These are phyloP conservation scores for Bolinopsis microptera DNA, from an alignment of 37 sponge, comb jelly and placozoan genomes.

Conservation along the genomic window DNA sequence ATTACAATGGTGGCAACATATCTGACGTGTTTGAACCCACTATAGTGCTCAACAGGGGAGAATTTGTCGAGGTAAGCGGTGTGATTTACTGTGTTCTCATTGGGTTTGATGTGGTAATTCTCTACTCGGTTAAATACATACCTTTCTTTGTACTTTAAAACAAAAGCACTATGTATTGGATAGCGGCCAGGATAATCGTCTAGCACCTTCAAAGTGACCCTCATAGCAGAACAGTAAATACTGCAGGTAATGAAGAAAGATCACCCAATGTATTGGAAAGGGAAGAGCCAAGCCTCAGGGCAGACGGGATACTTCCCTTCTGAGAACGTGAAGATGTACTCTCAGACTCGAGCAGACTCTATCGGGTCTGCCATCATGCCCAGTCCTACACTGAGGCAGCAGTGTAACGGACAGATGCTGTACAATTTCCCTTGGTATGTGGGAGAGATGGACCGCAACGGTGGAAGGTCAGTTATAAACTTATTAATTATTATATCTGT, in stretches of 20 bases:
- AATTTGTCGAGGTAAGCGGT: constrained; percentile 48
- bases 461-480: constrained; percentile 48
- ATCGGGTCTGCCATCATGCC: neutral
- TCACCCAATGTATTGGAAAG: constrained; percentile 64
- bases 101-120: too few relatives aligned
- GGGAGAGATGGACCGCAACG: constrained; percentile 62
- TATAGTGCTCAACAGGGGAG: constrained; percentile 33
- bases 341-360: neutral
- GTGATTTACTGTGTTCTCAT: neutral
- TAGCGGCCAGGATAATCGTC: too few relatives aligned
- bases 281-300: constrained; percentile 47
- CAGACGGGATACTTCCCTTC: constrained; percentile 44
- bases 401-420: neutral
- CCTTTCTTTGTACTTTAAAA: too few relatives aligned
- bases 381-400: neutral
- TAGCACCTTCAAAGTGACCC: too few relatives aligned
- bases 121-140: too few relatives aligned
- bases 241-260: constrained; percentile 40
- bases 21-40: constrained; percentile 51
- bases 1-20: neutral
- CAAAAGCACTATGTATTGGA: too few relatives aligned
- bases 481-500: neutral
- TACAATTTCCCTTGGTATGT: constrained; percentile 38
- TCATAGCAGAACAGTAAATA: too few relatives aligned
- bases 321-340: constrained; percentile 48